Conservation (phyloP, 2,888 invertebrate genomes). For the Dromius quadrimaculatus region DNA sequence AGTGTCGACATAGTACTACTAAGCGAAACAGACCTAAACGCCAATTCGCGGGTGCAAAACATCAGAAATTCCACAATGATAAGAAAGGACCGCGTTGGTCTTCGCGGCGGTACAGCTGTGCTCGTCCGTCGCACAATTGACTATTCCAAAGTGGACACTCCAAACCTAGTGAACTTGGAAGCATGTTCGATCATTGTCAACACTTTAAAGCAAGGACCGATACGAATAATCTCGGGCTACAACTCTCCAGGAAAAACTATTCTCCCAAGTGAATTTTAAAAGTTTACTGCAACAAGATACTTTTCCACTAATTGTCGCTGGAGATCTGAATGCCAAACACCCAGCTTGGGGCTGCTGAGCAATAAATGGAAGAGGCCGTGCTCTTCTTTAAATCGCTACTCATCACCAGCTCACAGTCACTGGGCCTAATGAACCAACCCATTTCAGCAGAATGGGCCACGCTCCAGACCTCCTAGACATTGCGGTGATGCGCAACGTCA, state of each 20-base stretch:
- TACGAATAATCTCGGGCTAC: neutral
- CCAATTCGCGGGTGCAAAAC: neutral
- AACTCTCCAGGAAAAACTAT: neutral
- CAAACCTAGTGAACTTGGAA: conserved; percentile 1
- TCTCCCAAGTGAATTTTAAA: neutral
- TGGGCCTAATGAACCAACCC: conserved; percentile 6
- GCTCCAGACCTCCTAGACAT: conserved; percentile 46
- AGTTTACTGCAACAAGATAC: neutral
- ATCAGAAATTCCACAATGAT: neutral
- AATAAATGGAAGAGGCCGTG: neutral
- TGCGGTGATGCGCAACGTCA: conserved; percentile 30
- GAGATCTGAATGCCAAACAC: conserved; percentile 19
- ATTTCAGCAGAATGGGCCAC: neutral
- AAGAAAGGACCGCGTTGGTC: too few relatives aligned
- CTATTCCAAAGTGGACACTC: neutral
- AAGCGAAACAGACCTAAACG: neutral
- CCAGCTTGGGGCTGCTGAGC: neutral
- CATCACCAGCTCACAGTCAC: neutral
- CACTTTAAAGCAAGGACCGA: neutral
- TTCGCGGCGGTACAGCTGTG: conserved; percentile 7
- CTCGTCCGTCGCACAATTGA: neutral
- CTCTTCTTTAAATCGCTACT: neutral
- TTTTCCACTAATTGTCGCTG: neutral
- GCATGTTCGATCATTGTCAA: neutral
- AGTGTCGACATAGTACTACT: neutral